Evolutionary conservation across 2,888 invertebrate species (phyloP), one percentile per base, ranked within the genome.

Genomic region (Meiosimyza decipiens): DNA sequence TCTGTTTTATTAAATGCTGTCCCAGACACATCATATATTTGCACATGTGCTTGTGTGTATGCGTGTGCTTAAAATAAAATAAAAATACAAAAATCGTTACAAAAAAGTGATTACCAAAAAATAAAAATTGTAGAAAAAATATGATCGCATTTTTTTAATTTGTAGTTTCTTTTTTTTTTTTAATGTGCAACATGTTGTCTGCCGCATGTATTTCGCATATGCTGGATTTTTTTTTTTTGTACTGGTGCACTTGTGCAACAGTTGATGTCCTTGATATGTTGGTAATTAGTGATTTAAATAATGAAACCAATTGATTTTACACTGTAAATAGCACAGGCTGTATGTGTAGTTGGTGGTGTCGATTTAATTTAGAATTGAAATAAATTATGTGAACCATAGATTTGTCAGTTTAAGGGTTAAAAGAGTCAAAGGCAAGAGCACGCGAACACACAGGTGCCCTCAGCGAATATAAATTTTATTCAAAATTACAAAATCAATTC

Each of bases 131-230:
- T 15, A 51, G 16, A 57, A 9, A 22, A 60, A 69, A 69, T 9
- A 50, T 70, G 54, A 63, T 63, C 62, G 70, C 22, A 49, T 63
- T 52, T 63, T 55, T 70, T 70, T 70, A 70, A 70, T 70, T 51
- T 49, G 28, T 40, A 40, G 40, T 40, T 40, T 9, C 28, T 28
- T 28, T 40, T 40, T 40, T 40, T 33, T 62, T 70, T 51, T 62
- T 62, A 70, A 70, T 40, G 7, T 22, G 54, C 63, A 16, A 71
- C 63, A 16, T 16, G 59, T 71, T 7, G 64, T 28, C 40, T 7
- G 2, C 47, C 51, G 16, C n/a, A 7, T 40, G 6, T 40, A 40
- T 40, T 40, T 40, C 40, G 40, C 40, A 40, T 40, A 40, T 40
- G 40, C 9, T 40, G 16, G 22, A 63, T 49, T 63, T 55, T 63